phyloP scores from a whole-genome alignment of 2,888 invertebrate species.

The Yponomeuta malinellus region DNA sequence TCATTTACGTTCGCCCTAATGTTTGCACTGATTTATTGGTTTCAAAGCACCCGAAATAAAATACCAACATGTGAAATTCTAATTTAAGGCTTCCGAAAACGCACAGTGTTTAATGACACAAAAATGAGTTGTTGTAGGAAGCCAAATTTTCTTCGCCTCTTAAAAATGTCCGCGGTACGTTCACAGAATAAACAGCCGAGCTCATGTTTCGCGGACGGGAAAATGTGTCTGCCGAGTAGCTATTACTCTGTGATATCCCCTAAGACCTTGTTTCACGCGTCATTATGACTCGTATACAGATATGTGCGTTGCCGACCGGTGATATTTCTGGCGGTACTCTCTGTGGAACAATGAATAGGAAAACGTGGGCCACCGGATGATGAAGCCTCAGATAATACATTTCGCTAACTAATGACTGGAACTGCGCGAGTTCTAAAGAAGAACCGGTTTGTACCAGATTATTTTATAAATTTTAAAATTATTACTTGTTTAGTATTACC shows the following conservation, averaged over 20 bases:
- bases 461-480: no score
- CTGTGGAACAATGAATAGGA: not conserved
- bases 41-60: no score
- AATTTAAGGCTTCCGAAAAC: no score
- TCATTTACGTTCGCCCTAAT: no score
- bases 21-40: no score
- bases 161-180: not conserved
- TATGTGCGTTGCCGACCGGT: not conserved
- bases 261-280: slow-evolving; percentile 1
- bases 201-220: slow-evolving; percentile 26
- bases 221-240: slow-evolving; percentile 7
- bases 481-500: no score
- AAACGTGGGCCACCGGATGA: not conserved
- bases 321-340: not conserved
- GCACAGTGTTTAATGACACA: no score
- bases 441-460: not conserved
- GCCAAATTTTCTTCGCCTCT: not conserved
- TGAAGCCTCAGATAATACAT: not conserved
- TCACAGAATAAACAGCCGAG: not conserved
- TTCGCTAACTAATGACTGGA: not conserved
- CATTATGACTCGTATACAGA: slow-evolving; percentile 3
- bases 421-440: not conserved
- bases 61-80: no score
- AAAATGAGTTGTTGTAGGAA: no score
- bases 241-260: slow-evolving; percentile 7